A percentile compares a stretch with the other conserved stretches of the same genome.
Evolutionary conservation across 1,140 invertebrate species (phyloP).

Genomic region (Cotesia vestalis): DNA sequence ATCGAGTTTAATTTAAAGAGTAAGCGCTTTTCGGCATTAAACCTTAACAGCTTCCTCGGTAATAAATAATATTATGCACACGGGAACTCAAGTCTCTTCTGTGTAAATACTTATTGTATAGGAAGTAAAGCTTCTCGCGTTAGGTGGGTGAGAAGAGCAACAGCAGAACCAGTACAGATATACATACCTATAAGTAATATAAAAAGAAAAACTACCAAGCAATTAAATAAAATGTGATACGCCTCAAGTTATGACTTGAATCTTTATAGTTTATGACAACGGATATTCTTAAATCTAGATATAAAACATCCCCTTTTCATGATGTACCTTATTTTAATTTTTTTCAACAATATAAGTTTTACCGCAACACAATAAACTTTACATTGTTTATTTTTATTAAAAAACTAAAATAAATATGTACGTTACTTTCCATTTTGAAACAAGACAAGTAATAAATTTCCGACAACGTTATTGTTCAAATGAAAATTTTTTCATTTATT

Average conservation of each 20-base stretch:
- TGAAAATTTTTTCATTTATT: not conserved
- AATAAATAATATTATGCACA: conserved; percentile 68
- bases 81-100: conserved; percentile 32
- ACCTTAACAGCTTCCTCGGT: conserved; percentile 62
- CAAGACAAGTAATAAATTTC: not conserved
- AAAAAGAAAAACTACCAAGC: conserved; percentile 52
- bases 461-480: too few relatives aligned
- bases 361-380: not conserved
- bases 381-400: conserved; percentile 27
- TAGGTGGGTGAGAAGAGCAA: too few relatives aligned
- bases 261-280: conserved; percentile 53
- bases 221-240: conserved; percentile 68
- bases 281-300: conserved; percentile 60
- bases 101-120: not conserved
- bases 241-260: conserved; percentile 65
- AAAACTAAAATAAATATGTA: too few relatives aligned
- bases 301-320: conserved; percentile 48
- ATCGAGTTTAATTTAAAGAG: conserved; percentile 64
- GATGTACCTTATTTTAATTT: conserved; percentile 7
- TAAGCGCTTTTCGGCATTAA: conserved; percentile 57
- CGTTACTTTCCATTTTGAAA: not conserved
- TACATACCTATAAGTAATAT: conserved; percentile 23
- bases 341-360: not conserved
- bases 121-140: too few relatives aligned
- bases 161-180: not conserved